phyloP scores from a whole-genome alignment of 2,113 vertebrate species.

The Junco hyemalis region DNA sequence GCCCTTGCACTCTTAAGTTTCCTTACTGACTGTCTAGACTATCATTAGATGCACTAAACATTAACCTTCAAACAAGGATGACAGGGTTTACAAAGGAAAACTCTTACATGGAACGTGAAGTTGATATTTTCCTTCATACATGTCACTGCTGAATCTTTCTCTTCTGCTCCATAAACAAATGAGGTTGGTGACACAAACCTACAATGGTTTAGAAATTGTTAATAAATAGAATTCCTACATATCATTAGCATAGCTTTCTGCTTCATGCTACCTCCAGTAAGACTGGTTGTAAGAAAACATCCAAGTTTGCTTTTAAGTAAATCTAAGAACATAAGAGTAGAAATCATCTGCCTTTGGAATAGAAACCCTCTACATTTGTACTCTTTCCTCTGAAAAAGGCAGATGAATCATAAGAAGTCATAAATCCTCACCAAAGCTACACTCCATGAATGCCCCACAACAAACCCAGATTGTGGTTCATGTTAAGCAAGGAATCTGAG shows the following conservation, averaged over 20 bases:
- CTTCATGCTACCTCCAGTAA: background rate
- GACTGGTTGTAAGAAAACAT: background rate
- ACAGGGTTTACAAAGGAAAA: background rate
- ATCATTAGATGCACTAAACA: background rate
- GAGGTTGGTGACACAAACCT: slow-evolving; percentile 86
- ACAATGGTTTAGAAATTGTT: background rate
- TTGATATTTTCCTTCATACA: slow-evolving; percentile 88
- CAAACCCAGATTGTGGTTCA: background rate
- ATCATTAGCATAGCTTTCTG: background rate
- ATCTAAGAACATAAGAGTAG: background rate
- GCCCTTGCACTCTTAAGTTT: background rate
- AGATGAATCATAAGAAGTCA: background rate
- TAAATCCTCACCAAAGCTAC: background rate
- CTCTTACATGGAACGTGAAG: slow-evolving; percentile 89
- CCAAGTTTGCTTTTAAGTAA: background rate
- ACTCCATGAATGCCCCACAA: background rate
- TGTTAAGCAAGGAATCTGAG: background rate
- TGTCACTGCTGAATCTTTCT: slow-evolving; percentile 32
- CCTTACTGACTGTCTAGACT: background rate
- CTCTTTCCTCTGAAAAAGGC: background rate
- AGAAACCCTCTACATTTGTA: background rate
- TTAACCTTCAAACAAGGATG: background rate
- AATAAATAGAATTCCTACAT: background rate
- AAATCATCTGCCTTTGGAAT: background rate
- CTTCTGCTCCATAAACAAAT: slow-evolving; percentile 84